Evolutionary conservation across 2,113 vertebrate genomes (phyloP), one percentile per base, ranked within the genome.

Genomic region (Cyprinus carpio): DNA sequence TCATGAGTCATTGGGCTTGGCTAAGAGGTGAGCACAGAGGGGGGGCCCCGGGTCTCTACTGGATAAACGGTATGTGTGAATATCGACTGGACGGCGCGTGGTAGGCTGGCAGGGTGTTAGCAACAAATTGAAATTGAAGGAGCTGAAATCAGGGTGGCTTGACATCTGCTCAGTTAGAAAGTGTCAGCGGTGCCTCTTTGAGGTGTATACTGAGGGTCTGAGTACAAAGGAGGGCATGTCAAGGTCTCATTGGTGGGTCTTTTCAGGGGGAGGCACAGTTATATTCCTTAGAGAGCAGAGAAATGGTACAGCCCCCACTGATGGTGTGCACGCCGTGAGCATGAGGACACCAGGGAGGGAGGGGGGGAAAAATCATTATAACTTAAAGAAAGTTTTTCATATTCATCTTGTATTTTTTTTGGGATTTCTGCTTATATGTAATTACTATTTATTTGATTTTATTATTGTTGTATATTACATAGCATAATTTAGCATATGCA

Each of bases 41-140:
- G n/a, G n/a, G n/a, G n/a, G 88, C 92, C 89, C 86, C 87, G 71
- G 81, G 90, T 95, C 90, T 54, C 92, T 76, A 92, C n/a, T 93
- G 90, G 92, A n/a, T n/a, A 86, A 91, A 94, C 93, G 2, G 75
- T 65, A 85, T 67, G 29, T 86, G 89, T 87, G 89, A n/a, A 80
- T 75, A 88, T 87, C 75, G 84, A 90, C 89, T 87, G 87, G 89
- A 86, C 83, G 81, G 78, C 8, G 65, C 83, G 83, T 90, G n/a
- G 88, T 89, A 88, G 86, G 83, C 85, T 83, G 88, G 49, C n/a
- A 81, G 79, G 49, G 85, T 90, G n/a, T 90, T 77, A 87, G 81
- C 89, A 79, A 69, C 25, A n/a, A 81, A 85, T 75, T 86, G 89
- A n/a, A n/a, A n/a, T 65, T 85, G 75, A 80, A 74, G n/a, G 75